Evolutionary conservation across 2,888 invertebrate genomes (phyloP).

Genomic region (Drosophila incognita): DNA sequence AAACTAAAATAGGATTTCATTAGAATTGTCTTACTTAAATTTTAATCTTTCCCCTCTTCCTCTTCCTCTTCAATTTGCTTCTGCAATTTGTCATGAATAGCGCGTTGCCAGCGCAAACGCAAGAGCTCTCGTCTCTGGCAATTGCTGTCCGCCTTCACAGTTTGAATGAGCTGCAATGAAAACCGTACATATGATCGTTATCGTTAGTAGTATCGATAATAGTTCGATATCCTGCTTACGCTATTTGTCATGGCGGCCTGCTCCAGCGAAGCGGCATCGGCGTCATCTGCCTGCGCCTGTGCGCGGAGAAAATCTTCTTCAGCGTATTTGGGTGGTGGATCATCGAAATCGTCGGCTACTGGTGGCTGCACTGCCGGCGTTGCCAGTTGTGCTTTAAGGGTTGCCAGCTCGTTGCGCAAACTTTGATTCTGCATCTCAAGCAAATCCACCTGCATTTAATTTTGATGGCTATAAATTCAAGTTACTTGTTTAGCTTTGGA

Average conservation of each 20-base stretch:
- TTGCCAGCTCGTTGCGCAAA: conserved; percentile 72
- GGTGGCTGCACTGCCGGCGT: not conserved
- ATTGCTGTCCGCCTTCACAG: conserved; percentile 76
- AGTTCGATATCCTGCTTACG: conserved; percentile 58
- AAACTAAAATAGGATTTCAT: not conserved
- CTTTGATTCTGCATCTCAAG: conserved; percentile 82
- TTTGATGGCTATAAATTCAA: not conserved
- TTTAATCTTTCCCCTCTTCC: not conserved
- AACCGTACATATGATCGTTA: not conserved
- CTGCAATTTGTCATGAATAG: conserved; percentile 48
- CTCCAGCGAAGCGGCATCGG: conserved; percentile 73
- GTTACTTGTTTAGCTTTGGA: no score
- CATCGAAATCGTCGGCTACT: conserved; percentile 25
- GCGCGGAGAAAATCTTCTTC: conserved; percentile 12
- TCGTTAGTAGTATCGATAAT: not conserved
- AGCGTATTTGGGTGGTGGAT: conserved; percentile 62
- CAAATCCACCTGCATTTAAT: conserved; percentile 70
- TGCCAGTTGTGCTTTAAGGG: conserved; percentile 53
- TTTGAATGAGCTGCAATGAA: conserved; percentile 68
- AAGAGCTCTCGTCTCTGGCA: conserved; percentile 77
- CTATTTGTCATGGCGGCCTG: conserved; percentile 77
- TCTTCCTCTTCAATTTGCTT: conserved; percentile 30
- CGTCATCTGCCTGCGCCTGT: conserved; percentile 55
- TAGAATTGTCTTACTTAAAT: not conserved
- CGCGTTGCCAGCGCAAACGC: conserved; percentile 75